Percentiles rank a stretch among this genome's conserved stretches.
Evolutionary conservation across 1,140 invertebrate genomes (phyloP).

Genomic region (Apis dorsata): DNA sequence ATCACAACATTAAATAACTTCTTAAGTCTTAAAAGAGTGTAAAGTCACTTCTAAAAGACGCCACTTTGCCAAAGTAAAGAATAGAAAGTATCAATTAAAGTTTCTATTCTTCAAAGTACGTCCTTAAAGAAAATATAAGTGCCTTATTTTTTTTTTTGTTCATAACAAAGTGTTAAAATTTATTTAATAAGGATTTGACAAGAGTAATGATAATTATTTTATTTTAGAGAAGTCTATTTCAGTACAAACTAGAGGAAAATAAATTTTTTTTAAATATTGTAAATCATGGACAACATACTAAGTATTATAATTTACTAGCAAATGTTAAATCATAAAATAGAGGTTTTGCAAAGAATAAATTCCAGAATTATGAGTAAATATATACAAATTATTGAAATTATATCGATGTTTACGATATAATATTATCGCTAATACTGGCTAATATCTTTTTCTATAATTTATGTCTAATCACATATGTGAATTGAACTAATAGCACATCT

Average conservation of each 20-base stretch:
- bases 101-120: not conserved
- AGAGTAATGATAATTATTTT: not conserved
- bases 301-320: slow-evolving; percentile 44
- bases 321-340: slow-evolving; percentile 30
- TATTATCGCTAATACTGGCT: no score
- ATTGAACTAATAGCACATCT: not conserved
- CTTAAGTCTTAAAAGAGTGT: not conserved
- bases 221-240: not conserved
- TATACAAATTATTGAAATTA: not conserved
- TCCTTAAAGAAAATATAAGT: not conserved
- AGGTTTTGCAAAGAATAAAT: not conserved
- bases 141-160: slow-evolving; percentile 32
- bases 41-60: not conserved
- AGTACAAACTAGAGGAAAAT: slow-evolving; percentile 28
- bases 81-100: not conserved
- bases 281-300: slow-evolving; percentile 10
- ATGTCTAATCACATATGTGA: not conserved
- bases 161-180: slow-evolving; percentile 5
- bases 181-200: slow-evolving; percentile 24
- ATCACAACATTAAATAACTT: not conserved
- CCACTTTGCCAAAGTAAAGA: not conserved
- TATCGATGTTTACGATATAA: not conserved
- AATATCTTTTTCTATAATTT: slow-evolving; percentile 11
- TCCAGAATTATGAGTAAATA: not conserved
- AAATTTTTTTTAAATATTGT: slow-evolving; percentile 6